Evolutionary conservation across 2,888 invertebrate species (phyloP).

Genomic region (Heliconius hortense): DNA sequence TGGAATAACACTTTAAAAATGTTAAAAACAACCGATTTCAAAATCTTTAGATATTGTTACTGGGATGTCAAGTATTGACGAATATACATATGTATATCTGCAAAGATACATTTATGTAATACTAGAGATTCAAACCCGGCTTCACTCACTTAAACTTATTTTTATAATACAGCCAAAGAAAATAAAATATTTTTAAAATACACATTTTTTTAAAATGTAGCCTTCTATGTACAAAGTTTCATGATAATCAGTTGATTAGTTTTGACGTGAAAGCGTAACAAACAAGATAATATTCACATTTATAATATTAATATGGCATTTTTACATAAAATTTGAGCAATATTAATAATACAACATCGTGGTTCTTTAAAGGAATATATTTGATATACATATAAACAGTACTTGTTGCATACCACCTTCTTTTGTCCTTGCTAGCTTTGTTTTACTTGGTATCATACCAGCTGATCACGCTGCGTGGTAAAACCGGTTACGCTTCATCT

Average conservation of each 20-base stretch:
- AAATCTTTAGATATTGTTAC: neutral
- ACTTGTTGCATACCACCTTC: constrained; percentile 18
- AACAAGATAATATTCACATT: too few relatives aligned
- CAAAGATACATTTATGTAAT: neutral
- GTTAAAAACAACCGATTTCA: neutral
- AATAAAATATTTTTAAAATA: too few relatives aligned
- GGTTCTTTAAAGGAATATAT: neutral
- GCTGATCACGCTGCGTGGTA: constrained; percentile 13
- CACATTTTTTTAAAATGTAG: too few relatives aligned
- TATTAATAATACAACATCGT: neutral
- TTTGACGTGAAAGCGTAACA: too few relatives aligned
- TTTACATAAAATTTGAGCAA: neutral
- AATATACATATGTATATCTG: too few relatives aligned
- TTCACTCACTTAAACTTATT: too few relatives aligned
- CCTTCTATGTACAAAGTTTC: too few relatives aligned
- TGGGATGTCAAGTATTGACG: neutral
- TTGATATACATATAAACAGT: neutral
- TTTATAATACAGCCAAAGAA: too few relatives aligned
- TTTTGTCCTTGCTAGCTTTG: constrained; percentile 31
- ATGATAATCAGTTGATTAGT: too few relatives aligned
- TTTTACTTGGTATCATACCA: constrained; percentile 27
- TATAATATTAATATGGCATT: too few relatives aligned
- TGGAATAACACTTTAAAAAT: too few relatives aligned
- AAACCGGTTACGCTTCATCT: constrained; percentile 34
- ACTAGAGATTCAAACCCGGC: too few relatives aligned